Percentiles rank a stretch among this genome's conserved stretches.
Evolutionary conservation across 2,888 invertebrate species (phyloP).

Genomic region (Mystacides longicornis): DNA sequence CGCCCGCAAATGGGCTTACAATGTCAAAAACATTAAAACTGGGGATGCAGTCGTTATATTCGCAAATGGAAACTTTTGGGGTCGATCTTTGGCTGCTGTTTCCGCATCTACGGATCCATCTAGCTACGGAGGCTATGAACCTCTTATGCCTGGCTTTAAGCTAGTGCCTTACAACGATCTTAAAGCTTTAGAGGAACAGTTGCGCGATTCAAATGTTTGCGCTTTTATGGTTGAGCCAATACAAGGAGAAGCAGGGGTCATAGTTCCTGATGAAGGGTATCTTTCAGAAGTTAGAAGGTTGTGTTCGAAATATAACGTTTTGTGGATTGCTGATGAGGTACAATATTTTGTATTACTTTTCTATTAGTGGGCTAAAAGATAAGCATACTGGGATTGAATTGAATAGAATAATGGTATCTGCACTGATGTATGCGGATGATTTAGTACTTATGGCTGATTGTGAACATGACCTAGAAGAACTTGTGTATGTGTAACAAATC

Average conservation of each 20-base stretch:
- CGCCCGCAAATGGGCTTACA: conserved; percentile 76
- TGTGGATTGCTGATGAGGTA: conserved; percentile 80
- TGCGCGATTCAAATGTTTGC: conserved; percentile 60
- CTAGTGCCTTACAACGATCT: conserved; percentile 70
- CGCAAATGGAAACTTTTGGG: conserved; percentile 77
- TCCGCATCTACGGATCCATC: conserved; percentile 70
- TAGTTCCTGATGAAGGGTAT: conserved; percentile 67
- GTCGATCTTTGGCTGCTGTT: conserved; percentile 70
- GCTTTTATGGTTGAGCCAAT: conserved; percentile 85
- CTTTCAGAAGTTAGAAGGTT: conserved; percentile 60
- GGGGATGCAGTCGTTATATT: conserved; percentile 67
- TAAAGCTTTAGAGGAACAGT: conserved; percentile 56
- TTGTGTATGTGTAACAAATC: too few species aligned
- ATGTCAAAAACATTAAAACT: conserved; percentile 60
- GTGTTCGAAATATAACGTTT: conserved; percentile 69
- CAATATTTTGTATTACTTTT: neutral
- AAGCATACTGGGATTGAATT: too few species aligned
- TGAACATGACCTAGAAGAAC: too few species aligned
- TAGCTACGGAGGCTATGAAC: conserved; percentile 66
- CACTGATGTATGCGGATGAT: too few species aligned
- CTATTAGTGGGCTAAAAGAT: neutral
- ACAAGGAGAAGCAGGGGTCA: conserved; percentile 80
- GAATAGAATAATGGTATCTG: too few species aligned
- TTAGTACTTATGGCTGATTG: too few species aligned
- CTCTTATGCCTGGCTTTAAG: conserved; percentile 70